Percentiles rank a stretch among this genome's conserved stretches.
Conservation (phyloP, 2,888 invertebrate genomes). For the Ormia ochracea region DNA sequence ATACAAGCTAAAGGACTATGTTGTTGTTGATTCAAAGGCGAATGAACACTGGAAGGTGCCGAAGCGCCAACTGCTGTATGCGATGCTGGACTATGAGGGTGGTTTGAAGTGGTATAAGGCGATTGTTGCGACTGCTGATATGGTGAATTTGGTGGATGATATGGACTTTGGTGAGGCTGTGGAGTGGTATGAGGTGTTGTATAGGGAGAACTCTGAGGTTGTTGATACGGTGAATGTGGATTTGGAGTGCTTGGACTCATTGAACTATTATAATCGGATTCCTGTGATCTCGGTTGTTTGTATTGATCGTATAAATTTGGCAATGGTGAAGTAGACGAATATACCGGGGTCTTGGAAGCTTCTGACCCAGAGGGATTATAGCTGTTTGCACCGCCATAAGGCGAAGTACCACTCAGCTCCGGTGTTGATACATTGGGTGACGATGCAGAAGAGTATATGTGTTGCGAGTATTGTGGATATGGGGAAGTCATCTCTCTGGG, state of each 20-base stretch:
- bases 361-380: slow-evolving; percentile 75
- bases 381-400: slow-evolving; percentile 74
- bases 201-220: slow-evolving; percentile 77
- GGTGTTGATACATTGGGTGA: slow-evolving; percentile 79
- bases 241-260: slow-evolving; percentile 79
- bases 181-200: slow-evolving; percentile 73
- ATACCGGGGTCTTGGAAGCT: slow-evolving; percentile 74
- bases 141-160: slow-evolving; percentile 69
- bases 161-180: slow-evolving; percentile 76
- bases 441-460: slow-evolving; percentile 80
- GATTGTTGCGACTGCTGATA: slow-evolving; percentile 66
- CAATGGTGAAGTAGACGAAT: slow-evolving; percentile 74
- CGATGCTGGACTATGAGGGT: slow-evolving; percentile 67
- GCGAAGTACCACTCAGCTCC: slow-evolving; percentile 74
- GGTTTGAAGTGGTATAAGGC: slow-evolving; percentile 65
- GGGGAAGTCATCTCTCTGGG: slow-evolving; percentile 84
- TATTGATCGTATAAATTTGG: slow-evolving; percentile 80
- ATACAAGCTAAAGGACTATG: slow-evolving; percentile 70
- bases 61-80: slow-evolving; percentile 38
- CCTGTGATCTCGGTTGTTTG: slow-evolving; percentile 79
- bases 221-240: slow-evolving; percentile 79
- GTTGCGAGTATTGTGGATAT: slow-evolving; percentile 79
- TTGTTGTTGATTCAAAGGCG: slow-evolving; percentile 67
- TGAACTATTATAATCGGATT: slow-evolving; percentile 79
- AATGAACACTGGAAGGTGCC: slow-evolving; percentile 62